Evolutionary conservation across 2,113 vertebrate genomes (phyloP).

Genomic region (Nibea coibor): DNA sequence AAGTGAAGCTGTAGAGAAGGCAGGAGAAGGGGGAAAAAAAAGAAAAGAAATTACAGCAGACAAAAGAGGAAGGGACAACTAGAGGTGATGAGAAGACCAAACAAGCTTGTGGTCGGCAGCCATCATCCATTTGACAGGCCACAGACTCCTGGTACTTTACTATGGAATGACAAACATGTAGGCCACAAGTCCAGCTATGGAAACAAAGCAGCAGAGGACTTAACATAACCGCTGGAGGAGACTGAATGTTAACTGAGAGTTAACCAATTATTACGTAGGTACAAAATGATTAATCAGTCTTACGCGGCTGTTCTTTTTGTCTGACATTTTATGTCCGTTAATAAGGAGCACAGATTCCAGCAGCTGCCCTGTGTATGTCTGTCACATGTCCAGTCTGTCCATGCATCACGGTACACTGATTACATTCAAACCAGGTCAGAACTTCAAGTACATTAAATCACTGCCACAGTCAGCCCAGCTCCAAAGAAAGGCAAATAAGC

Average conservation of each 20-base stretch:
- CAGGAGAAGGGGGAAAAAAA: not conserved
- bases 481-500: slow-evolving; percentile 56
- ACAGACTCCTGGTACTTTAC: slow-evolving; percentile 70
- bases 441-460: slow-evolving; percentile 55
- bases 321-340: not conserved
- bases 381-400: slow-evolving; percentile 14
- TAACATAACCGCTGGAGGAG: slow-evolving; percentile 28
- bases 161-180: slow-evolving; percentile 77
- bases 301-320: not conserved
- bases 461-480: not conserved
- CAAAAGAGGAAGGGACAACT: slow-evolving; percentile 28
- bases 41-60: slow-evolving; percentile 23
- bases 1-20: not conserved
- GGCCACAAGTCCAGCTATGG: slow-evolving; percentile 63
- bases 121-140: slow-evolving; percentile 62
- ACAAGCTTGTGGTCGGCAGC: slow-evolving; percentile 57
- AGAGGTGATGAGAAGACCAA: slow-evolving; percentile 62
- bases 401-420: slow-evolving; percentile 20
- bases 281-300: not conserved
- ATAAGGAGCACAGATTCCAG: slow-evolving; percentile 2
- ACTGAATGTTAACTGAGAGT: not conserved
- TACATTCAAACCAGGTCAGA: slow-evolving; percentile 63
- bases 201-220: slow-evolving; percentile 42
- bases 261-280: not conserved
- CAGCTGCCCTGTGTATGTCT: not conserved